Evolutionary conservation across 2,113 vertebrate genomes (phyloP), one percentile per base, ranked within the genome.

Genomic region (Menidia beryllina): DNA sequence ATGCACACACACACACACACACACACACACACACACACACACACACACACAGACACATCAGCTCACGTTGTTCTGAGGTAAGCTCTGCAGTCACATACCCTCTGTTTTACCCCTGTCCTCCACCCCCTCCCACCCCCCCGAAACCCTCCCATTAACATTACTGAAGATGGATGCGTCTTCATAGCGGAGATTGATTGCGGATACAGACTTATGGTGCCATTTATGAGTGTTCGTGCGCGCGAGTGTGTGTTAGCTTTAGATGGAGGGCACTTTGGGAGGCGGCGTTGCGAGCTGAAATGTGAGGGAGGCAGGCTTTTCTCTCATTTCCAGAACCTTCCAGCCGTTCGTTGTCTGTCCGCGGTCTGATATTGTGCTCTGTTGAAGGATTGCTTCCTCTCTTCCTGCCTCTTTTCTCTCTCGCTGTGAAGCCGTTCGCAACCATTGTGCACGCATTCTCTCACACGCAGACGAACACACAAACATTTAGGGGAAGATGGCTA

Each of bases 151-250:
- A 96, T 97, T 95, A 96, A 95, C 96, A 95, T 96, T 96, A 96
- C 93, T 93, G 95, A 96, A 98, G 96, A 98, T 96, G 95, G 96
- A 99, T 98, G 96, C 94, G 95, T 96, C 96, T 96, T 97, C 97
- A 96, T 96, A 96, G 95, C 94, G 93, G 93, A 95, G 98, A 98
- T 97, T 97, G 96, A 99, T 99, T 96, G 97, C 95, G 94, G 96
- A 97, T 97, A 97, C 96, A 91, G 96, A 96, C 95, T 97, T 96
- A 96, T 95, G 94, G 95, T 94, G 93, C 93, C 95, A 95, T 98
- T 96, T 96, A 93, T 96, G 94, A 94, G 95, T 95, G 94, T 96
- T 77, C 73, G 75, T 73, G 79, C 75, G 79, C 75, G 51, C 38
- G 70, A 52, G 73, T 56, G 74, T 50, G 75, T 61, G 81, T 75